Evolutionary conservation across 1,140 invertebrate genomes (phyloP).

Genomic region (Cepaea nemoralis): DNA sequence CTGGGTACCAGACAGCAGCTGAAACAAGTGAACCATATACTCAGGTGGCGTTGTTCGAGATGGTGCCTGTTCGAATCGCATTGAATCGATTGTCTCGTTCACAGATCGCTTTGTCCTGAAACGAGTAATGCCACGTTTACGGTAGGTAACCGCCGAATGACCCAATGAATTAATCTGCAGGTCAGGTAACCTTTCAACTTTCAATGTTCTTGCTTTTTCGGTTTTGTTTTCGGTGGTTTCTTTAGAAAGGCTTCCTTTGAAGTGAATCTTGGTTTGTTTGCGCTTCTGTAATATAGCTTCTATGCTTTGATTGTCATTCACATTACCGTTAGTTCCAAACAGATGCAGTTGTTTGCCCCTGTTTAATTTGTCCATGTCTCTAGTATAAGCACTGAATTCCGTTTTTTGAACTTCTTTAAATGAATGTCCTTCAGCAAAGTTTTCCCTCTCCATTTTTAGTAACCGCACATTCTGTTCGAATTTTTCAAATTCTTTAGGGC

Average conservation of each 20-base stretch:
- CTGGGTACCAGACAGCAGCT: not conserved
- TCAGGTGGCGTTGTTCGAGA: not conserved
- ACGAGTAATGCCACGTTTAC: not conserved
- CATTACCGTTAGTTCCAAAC: no score
- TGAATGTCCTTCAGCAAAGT: no score
- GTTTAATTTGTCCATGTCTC: no score
- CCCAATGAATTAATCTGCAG: not conserved
- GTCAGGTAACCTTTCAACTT: not conserved
- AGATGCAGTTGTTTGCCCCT: no score
- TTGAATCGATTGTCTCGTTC: not conserved
- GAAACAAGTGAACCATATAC: not conserved
- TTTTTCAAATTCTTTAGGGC: no score
- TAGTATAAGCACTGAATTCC: no score
- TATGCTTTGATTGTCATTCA: not conserved
- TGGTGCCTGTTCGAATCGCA: not conserved
- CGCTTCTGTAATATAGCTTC: not conserved
- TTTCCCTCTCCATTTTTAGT: no score
- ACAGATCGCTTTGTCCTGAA: not conserved
- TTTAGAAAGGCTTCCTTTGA: not conserved
- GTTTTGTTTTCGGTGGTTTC: not conserved
- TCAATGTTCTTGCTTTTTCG: not conserved
- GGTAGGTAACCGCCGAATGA: not conserved
- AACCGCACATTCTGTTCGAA: no score
- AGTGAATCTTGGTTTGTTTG: not conserved
- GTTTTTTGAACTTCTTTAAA: no score